Evolutionary conservation across 2,888 invertebrate genomes (phyloP), one percentile per base, ranked within the genome.

Genomic region (Zaprionus obscuricornis): DNA sequence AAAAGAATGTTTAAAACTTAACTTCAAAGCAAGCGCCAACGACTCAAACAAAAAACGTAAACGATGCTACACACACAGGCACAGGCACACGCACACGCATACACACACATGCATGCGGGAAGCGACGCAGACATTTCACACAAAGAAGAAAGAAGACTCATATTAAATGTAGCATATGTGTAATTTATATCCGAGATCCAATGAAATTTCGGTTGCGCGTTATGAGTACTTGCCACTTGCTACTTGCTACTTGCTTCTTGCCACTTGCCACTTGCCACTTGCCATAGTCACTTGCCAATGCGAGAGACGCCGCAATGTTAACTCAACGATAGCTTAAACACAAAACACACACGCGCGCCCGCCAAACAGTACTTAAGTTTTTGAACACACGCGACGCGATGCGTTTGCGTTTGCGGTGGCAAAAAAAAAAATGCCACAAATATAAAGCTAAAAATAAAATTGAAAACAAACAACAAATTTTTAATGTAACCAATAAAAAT

Each of bases 31-130:
- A 22, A 7, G 47, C 43, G 68, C 43, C 42, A 63, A 16, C 43
- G 47, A 67, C 62, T 68, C 68, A 52, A 52, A 46, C 42, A 51
- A 34, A 52, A 66, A 45, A 57, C 69, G 64, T 54, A 49, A 68
- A 45, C 24, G 50, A 66, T 47, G 55, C 68, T 27, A 22, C 22
- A 27, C 5, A 24, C 33, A 40, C 6, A n/a, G 14, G 18, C 43
- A 4, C 13, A 29, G 29, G n/a, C 31, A 7, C 27, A 14, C 17
- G 8, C 34, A n/a, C 20, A 13, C 14, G 6, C 46, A 36, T 13
- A 16, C 34, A 3, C 36, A 37, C 14, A 10, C 4, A 8, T 20
- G 39, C 27, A 8, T 18, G 18, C 7, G 13, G 43, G 6, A 18
- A 43, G n/a, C n/a, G n/a, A n/a, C n/a, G n/a, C n/a, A n/a, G n/a